Evolutionary conservation across 2,888 invertebrate species (phyloP).

Genomic region (Aelia acuminata): DNA sequence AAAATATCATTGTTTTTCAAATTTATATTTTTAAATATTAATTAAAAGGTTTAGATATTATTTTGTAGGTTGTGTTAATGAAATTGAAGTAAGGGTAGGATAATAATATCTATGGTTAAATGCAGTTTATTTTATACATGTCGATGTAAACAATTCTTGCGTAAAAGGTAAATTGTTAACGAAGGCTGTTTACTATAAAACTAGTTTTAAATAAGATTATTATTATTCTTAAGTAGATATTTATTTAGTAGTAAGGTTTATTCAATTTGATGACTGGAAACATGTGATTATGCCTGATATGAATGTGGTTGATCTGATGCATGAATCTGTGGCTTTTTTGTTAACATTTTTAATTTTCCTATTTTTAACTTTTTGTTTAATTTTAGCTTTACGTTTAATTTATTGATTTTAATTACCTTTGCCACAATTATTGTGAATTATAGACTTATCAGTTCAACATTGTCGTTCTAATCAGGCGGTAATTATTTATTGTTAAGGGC

Average conservation of each 20-base stretch:
- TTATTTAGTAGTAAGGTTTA: slow-evolving; percentile 57
- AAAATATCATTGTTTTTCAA: slow-evolving; percentile 49
- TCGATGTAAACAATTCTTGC: slow-evolving; percentile 56
- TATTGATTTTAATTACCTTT: slow-evolving; percentile 46
- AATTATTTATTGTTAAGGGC: slow-evolving; percentile 58
- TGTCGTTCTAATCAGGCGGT: slow-evolving; percentile 51
- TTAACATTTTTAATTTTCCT: slow-evolving; percentile 38
- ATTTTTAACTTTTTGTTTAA: slow-evolving; percentile 34
- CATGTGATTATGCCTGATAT: slow-evolving; percentile 56
- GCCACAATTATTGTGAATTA: slow-evolving; percentile 9
- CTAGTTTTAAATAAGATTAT: slow-evolving; percentile 57
- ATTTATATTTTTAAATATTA: slow-evolving; percentile 58
- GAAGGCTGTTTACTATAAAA: slow-evolving; percentile 59
- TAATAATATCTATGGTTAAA: slow-evolving; percentile 54
- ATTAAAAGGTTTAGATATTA: slow-evolving; percentile 55
- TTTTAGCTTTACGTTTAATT: slow-evolving; percentile 49
- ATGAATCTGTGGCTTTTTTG: slow-evolving; percentile 25
- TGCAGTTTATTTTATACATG: slow-evolving; percentile 59
- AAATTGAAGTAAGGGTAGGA: slow-evolving; percentile 53
- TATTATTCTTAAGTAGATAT: slow-evolving; percentile 58
- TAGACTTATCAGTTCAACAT: slow-evolving; percentile 55
- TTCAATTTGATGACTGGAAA: slow-evolving; percentile 56
- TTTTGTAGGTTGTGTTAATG: slow-evolving; percentile 58
- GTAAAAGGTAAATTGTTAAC: slow-evolving; percentile 54
- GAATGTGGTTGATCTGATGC: slow-evolving; percentile 55